These are phyloP conservation scores for Casuarius casuarius DNA, from an alignment of 2,113 vertebrate genomes.

Conservation along the genomic window DNA sequence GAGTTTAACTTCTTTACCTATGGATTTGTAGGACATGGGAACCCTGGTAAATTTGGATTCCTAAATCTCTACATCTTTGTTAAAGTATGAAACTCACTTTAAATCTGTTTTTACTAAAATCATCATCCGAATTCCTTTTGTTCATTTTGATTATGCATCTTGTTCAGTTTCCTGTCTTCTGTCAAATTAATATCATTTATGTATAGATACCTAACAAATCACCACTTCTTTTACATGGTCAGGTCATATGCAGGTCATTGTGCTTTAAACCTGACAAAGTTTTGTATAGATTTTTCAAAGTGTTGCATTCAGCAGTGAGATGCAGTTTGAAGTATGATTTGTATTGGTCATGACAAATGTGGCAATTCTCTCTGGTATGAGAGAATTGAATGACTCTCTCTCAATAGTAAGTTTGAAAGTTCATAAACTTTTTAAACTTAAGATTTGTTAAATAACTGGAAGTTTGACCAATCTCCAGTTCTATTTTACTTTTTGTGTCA, in stretches of 20 bases:
- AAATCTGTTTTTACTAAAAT: conserved; percentile 58
- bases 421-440: not conserved
- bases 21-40: conserved; percentile 13
- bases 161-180: conserved; percentile 41
- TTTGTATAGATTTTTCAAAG: no score
- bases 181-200: conserved; percentile 59
- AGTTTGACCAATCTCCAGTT: not conserved
- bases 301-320: not conserved
- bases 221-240: not conserved
- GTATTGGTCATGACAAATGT: not conserved
- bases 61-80: not conserved
- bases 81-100: conserved; percentile 3
- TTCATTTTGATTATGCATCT: conserved; percentile 40
- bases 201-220: conserved; percentile 40
- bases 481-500: not conserved
- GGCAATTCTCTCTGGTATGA: not conserved
- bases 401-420: not conserved
- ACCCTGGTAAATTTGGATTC: conserved; percentile 21
- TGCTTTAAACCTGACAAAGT: no score
- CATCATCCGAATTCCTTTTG: not conserved
- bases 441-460: not conserved
- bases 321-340: not conserved
- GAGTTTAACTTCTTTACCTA: not conserved
- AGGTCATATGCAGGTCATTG: not conserved
- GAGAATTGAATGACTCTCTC: not conserved